Percentiles rank a stretch among this genome's conserved stretches.
Conservation (phyloP, 2,113 vertebrate genomes). For the Puffinus mauretanicus region DNA sequence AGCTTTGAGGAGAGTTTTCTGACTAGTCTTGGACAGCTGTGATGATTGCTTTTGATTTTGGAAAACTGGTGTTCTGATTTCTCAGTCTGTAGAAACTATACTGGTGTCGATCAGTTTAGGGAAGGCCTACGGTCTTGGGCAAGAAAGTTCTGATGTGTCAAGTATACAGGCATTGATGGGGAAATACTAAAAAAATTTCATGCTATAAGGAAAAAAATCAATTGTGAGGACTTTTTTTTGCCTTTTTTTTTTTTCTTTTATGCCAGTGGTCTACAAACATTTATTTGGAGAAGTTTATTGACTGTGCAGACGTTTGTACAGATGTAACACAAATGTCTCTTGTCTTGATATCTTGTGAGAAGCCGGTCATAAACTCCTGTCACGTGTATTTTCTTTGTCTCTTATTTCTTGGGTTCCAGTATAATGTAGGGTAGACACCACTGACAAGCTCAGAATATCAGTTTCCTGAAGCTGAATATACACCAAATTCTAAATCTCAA, state of each 20-base stretch:
- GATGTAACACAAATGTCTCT: not conserved
- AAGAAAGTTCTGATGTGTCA: not conserved
- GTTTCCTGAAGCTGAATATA: not conserved
- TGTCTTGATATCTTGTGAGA: not conserved
- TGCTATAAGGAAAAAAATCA: not conserved
- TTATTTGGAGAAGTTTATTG: constrained; percentile 15
- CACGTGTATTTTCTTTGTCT: constrained; percentile 1
- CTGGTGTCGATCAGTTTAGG: not conserved
- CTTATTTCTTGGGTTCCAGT: not conserved
- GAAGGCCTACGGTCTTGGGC: not conserved
- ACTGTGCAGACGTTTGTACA: not conserved
- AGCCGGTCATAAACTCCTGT: not conserved
- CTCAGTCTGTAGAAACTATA: not conserved
- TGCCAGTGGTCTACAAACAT: not conserved
- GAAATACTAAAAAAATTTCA: not conserved
- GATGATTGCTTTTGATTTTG: not conserved
- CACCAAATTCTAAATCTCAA: not conserved
- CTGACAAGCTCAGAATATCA: not conserved
- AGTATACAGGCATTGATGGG: not conserved
- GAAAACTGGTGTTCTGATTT: not conserved
- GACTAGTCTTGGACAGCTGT: not conserved
- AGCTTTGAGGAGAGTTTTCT: not conserved
- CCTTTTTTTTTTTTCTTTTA: not conserved
- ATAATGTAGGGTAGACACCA: not conserved
- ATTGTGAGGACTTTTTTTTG: not conserved